Evolutionary conservation across 2,113 vertebrate species (phyloP), one percentile per base, ranked within the genome.

Genomic region (Tragulus kanchil): DNA sequence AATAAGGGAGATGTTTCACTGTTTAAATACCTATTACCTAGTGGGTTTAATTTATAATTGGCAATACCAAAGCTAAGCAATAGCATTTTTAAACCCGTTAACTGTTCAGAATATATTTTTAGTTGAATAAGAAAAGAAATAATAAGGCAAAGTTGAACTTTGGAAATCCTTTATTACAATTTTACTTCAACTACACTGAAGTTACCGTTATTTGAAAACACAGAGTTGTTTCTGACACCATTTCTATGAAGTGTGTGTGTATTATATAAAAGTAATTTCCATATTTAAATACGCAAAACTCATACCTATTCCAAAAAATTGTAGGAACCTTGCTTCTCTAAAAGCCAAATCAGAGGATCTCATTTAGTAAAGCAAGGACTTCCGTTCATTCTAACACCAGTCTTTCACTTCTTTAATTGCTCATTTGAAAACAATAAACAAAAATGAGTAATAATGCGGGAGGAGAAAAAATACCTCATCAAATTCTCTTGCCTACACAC

Each of bases 401-500:
- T 7, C 17, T 58, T 54, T 54, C 31, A 73, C 26, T 64, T 16
- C 50, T 85, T 93, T 64, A 79, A 71, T 21, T 13, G 26, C 1
- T 93, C 52, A 26, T 62, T 69, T 42, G 61, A 84, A 65, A 62
- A 88, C 61, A 19, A 71, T 65, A 25, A 86, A 28, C 6, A 61
- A n/a, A 64, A 31, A 50, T 62, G 78, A 91, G 19, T 95, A 21
- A n/a, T 64, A 87, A 69, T 77, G 56, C 71, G 25, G 23, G 3
- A 23, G 26, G 31, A 12, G 42, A 8, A 5, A n/a, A 56, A 31
- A 13, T 12, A 25, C 2, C n/a, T 84, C 50, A 7, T 50, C 26
- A 95, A 77, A 69, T 79, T 92, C 84, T 96, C 79, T 65, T 85
- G 67, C 64, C 90, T 95, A 88, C 45, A 65, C 16, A 42, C 58